These are phyloP conservation scores for Gorsachius goisagi DNA, from an alignment of 2,113 vertebrate genomes.

Conservation along the genomic window DNA sequence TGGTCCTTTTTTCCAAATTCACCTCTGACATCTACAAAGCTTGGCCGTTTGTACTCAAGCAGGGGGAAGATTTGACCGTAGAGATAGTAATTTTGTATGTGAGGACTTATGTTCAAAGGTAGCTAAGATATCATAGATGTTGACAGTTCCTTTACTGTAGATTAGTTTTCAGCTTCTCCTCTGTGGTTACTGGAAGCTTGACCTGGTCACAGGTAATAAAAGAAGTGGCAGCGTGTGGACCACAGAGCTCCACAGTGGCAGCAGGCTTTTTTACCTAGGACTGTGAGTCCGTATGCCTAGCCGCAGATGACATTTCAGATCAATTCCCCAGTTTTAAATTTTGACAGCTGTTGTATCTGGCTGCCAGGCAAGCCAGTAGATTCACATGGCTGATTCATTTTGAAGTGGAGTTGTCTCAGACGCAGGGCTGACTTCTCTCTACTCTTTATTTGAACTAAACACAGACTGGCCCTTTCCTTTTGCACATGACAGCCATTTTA, in stretches of 20 bases:
- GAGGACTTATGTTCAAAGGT: not conserved
- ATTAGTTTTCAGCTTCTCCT: not conserved
- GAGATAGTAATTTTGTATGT: not conserved
- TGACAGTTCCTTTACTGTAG: not conserved
- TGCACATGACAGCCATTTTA: not conserved
- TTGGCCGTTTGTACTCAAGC: not conserved
- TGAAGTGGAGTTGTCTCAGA: not conserved
- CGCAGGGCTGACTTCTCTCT: not conserved
- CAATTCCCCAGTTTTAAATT: not conserved
- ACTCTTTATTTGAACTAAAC: not conserved
- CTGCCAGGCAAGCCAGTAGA: slow-evolving; percentile 31
- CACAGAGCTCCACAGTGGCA: not conserved
- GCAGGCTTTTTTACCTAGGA: not conserved
- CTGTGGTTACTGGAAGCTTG: not conserved
- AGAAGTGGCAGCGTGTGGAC: not conserved
- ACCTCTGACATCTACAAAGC: not conserved
- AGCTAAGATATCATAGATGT: not conserved
- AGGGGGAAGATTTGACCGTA: not conserved
- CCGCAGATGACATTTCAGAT: slow-evolving; percentile 7
- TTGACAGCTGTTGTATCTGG: not conserved
- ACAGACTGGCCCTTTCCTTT: not conserved
- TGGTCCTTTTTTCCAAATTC: not conserved
- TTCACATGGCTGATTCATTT: slow-evolving; percentile 14
- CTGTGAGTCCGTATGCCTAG: rapidly evolving
- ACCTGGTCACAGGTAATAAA: not conserved